Conservation (phyloP, 2,113 vertebrate genomes). For the Pelvicachromis taeniatus region DNA sequence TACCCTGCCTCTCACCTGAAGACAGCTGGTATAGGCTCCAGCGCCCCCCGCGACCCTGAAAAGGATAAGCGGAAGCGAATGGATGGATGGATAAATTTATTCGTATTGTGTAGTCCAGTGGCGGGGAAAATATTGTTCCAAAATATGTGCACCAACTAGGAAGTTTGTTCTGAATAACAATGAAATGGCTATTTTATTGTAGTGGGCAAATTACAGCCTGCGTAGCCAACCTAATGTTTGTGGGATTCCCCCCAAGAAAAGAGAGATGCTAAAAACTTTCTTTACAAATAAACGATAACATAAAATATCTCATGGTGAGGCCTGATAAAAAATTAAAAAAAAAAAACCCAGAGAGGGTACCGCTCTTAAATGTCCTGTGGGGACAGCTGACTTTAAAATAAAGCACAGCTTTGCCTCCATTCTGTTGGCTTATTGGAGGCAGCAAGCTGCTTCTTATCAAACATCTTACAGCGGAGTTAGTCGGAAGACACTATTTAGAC, state of each 20-base stretch:
- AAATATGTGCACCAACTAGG: background rate
- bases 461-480: background rate
- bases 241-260: rapidly evolving
- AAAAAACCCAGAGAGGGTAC: background rate
- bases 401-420: background rate
- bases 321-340: rapidly evolving
- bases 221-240: background rate
- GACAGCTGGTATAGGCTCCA: too few relatives aligned
- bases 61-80: too few relatives aligned
- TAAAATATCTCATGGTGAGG: background rate
- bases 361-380: background rate
- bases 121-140: rapidly evolving
- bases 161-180: background rate
- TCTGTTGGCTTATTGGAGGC: background rate
- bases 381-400: background rate
- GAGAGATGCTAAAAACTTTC: background rate
- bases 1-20: too few relatives aligned
- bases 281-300: background rate
- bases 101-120: background rate
- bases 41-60: too few relatives aligned
- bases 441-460: background rate
- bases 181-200: background rate
- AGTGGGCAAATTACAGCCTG: background rate
- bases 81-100: background rate
- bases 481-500: background rate